Evolutionary conservation across 1,140 invertebrate species (phyloP).

Genomic region (Rhagoletis zephyria): DNA sequence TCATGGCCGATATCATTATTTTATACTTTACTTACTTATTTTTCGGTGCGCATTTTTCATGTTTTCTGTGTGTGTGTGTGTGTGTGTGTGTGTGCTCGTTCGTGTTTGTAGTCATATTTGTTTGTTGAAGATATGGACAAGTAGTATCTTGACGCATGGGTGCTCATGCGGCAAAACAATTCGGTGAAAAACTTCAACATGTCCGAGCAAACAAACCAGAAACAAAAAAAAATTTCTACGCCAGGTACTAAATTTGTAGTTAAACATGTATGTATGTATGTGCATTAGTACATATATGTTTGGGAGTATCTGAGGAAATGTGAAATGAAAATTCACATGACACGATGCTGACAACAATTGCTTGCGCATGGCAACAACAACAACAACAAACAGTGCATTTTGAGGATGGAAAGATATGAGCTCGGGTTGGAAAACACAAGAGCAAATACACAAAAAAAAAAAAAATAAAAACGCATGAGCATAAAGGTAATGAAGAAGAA

Average conservation of each 20-base stretch:
- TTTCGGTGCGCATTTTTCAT: neutral
- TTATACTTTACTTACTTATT: neutral
- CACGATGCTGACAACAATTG: neutral
- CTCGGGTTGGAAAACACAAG: neutral
- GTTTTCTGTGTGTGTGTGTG: neutral
- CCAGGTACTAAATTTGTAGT: neutral
- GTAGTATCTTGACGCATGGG: neutral
- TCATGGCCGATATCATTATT: neutral
- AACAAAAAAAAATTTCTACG: too few species aligned
- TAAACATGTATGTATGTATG: neutral
- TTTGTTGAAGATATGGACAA: neutral
- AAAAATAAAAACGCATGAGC: neutral
- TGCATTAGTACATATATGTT: too few species aligned
- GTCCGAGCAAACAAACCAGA: neutral
- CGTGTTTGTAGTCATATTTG: neutral
- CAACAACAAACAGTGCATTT: neutral
- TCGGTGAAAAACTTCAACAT: neutral
- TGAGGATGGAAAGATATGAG: neutral
- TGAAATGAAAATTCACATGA: neutral
- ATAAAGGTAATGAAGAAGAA: neutral
- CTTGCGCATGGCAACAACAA: too few species aligned
- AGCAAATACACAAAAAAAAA: neutral
- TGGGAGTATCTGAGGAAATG: neutral
- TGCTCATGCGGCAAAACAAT: neutral
- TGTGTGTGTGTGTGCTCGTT: neutral